Percentiles rank a stretch among this genome's conserved stretches.
These are phyloP conservation scores for Epinotia ramella DNA, from an alignment of 2,888 invertebrate genomes.

Conservation along the genomic window DNA sequence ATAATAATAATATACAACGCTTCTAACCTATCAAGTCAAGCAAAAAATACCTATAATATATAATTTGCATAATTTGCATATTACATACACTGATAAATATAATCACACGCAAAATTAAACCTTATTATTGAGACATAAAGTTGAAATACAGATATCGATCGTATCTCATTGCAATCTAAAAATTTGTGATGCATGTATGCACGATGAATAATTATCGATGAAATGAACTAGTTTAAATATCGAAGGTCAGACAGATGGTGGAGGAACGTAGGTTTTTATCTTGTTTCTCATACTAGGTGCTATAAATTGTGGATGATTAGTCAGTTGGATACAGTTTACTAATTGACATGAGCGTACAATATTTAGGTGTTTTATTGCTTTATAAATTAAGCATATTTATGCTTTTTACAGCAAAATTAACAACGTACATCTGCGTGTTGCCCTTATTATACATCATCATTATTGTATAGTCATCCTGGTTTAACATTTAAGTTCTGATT, in stretches of 20 bases:
- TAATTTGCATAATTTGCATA: conserved; percentile 40
- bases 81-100: conserved; percentile 22
- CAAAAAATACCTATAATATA: conserved; percentile 36
- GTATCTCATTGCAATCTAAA: conserved; percentile 49
- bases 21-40: conserved; percentile 44
- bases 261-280: neutral
- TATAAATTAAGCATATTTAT: no score
- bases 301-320: conserved; percentile 29
- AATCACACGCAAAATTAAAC: conserved; percentile 11
- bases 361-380: neutral
- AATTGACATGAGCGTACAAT: conserved; percentile 13
- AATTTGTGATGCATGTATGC: conserved; percentile 58
- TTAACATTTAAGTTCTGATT: no score
- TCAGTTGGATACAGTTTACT: conserved; percentile 19
- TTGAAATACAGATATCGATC: neutral
- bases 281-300: conserved; percentile 15
- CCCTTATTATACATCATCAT: no score
- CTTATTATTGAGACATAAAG: conserved; percentile 1
- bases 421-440: no score
- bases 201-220: conserved; percentile 56
- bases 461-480: no score
- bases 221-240: conserved; percentile 50
- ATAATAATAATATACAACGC: conserved; percentile 43
- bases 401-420: no score
- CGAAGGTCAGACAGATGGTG: conserved; percentile 42